Evolutionary conservation across 2,797 vertebrate species (phyloP).

Genomic region (Muraenolepis orangiensis): DNA sequence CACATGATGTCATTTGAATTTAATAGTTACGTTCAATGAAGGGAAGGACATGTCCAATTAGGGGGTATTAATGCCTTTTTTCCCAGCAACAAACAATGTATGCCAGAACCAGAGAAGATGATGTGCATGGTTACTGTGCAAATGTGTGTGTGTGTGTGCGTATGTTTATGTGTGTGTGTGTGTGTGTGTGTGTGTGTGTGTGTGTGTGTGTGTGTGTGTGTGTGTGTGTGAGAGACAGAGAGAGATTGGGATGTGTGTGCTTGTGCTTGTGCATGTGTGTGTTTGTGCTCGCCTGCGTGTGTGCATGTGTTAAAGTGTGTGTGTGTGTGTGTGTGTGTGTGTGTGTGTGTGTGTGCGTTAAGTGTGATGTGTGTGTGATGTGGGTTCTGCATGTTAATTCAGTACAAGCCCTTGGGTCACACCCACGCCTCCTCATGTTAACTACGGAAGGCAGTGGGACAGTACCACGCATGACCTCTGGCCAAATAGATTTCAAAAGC

Average conservation of each 20-base stretch:
- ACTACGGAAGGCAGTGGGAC: conserved; percentile 47
- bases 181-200: not conserved
- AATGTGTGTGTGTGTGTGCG: not conserved
- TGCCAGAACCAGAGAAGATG: conserved; percentile 44
- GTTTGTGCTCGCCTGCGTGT: not conserved
- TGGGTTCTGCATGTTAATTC: conserved; percentile 65
- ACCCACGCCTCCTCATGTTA: conserved; percentile 62
- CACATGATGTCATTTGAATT: conserved; percentile 75
- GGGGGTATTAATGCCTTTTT: conserved; percentile 59
- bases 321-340: conserved; percentile 6
- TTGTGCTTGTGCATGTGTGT: not conserved
- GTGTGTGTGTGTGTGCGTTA: conserved; percentile 33
- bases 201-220: conserved; percentile 7
- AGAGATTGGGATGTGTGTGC: too few relatives aligned
- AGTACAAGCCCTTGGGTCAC: conserved; percentile 61
- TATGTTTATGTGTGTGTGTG: not conserved
- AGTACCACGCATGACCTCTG: conserved; percentile 56
- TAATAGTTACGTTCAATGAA: conserved; percentile 51
- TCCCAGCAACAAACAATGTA: conserved; percentile 39
- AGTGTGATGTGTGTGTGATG: conserved; percentile 42
- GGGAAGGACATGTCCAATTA: conserved; percentile 39
- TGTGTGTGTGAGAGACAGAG: too few relatives aligned
- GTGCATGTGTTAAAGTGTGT: conserved; percentile 9
- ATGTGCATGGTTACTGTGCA: conserved; percentile 11
- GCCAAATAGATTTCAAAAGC: conserved; percentile 57